These are phyloP conservation scores for Cephus pulcher DNA, from an alignment of 2,888 invertebrate genomes.

Conservation along the genomic window DNA sequence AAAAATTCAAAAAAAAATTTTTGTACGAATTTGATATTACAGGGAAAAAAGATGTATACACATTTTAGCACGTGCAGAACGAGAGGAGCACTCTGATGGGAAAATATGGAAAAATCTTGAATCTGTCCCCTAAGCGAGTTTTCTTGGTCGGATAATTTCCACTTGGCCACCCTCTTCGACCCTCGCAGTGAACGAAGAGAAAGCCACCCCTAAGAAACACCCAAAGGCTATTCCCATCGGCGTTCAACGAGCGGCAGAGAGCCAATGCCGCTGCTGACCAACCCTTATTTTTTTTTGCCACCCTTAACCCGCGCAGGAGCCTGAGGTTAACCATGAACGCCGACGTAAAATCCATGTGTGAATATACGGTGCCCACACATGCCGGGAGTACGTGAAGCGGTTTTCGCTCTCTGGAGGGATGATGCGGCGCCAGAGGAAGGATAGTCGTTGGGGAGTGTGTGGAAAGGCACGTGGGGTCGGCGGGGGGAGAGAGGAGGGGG, in stretches of 20 bases:
- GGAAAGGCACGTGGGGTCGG: constrained; percentile 8
- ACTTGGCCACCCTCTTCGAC: constrained; percentile 42
- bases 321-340: constrained; percentile 40
- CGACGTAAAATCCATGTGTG: neutral
- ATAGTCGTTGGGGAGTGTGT: constrained; percentile 15
- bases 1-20: neutral
- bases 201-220: constrained; percentile 31
- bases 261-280: constrained; percentile 36
- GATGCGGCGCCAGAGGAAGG: neutral
- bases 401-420: constrained; percentile 10
- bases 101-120: constrained; percentile 40
- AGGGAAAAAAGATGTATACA: neutral
- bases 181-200: constrained; percentile 23
- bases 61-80: no score
- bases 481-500: neutral
- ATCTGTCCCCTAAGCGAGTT: constrained; percentile 44
- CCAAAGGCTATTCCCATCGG: constrained; percentile 41
- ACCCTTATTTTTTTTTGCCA: constrained; percentile 45
- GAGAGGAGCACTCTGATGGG: neutral
- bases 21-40: neutral
- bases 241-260: constrained; percentile 16
- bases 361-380: neutral
- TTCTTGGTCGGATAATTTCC: constrained; percentile 47
- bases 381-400: neutral
- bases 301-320: constrained; percentile 40